Conservation (phyloP, 2,113 vertebrate genomes). For the Crotalus tigris region DNA sequence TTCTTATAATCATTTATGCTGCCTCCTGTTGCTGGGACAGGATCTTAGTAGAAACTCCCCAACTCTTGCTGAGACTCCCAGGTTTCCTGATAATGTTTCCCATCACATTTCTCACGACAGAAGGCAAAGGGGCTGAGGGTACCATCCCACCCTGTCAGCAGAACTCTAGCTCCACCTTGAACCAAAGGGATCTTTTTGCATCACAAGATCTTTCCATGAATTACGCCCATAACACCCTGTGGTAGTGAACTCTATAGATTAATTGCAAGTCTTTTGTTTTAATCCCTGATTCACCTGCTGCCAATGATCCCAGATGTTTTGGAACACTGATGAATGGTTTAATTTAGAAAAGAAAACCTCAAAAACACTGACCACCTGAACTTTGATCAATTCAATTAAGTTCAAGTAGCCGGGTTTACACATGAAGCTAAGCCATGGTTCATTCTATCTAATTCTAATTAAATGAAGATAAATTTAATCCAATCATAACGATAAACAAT, state of each 20-base stretch:
- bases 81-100: not conserved
- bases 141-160: not conserved
- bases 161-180: not conserved
- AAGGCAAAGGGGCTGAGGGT: not conserved
- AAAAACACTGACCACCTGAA: not conserved
- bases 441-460: not conserved
- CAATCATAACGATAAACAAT: not conserved
- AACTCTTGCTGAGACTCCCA: not conserved
- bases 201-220: not conserved
- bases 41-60: not conserved
- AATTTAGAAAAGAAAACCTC: not conserved
- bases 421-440: not conserved
- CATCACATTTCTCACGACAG: not conserved
- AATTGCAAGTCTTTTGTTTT: not conserved
- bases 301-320: not conserved
- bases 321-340: not conserved
- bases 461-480: not conserved
- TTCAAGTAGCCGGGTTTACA: not conserved
- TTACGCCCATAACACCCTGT: not conserved
- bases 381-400: not conserved
- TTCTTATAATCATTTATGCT: not conserved
- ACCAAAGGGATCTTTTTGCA: not conserved
- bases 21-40: not conserved
- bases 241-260: not conserved
- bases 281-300: not conserved